Base-by-base conservation (phyloP, 2,888 invertebrate species). In the Apoda limacodes region DNA sequence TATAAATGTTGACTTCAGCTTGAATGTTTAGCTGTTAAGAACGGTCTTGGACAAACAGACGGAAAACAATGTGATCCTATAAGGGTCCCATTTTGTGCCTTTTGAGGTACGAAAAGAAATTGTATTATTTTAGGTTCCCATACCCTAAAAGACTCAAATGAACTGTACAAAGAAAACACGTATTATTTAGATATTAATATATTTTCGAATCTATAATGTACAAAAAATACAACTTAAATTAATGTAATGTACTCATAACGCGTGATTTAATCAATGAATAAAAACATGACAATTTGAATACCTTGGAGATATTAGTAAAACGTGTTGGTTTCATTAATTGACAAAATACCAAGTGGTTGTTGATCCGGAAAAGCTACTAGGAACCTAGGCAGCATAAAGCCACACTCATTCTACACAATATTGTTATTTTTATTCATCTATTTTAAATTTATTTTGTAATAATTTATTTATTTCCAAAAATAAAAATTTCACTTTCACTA, bases 191-290 rank as follows among this genome's bases (percentile, higher is more conserved):
- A 81, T 82, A 82, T 82, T 82, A 82, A 85, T 86, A 85, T 85
- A 85, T 85, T 85, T 85, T 85, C 83, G 85, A 85, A 85, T 85
- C 84, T 85, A 85, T 85, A 86, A 85, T 86, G 86, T 86, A 86
- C 86, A 86, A 86, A 86, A 86, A 85, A 86, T 86, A 85, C 85
- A 83, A 85, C 76, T 85, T 85, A 85, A 80, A 17, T 17, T 17
- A 17, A 17, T 17, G 76, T 83, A 83, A 83, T 84, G 83, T 85
- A 84, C 83, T 83, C 83, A 67, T 70, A 74, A 75, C 68, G 66
- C 63, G 72, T 67, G 76, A 64, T 67, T 62, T 63, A 47, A 44
- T 51, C 41, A 42, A 50, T 67, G 57, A 62, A 69, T 64, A 57
- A 70, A 60, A 66, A 59, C 58, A 61, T 61, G 55, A 61, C 54